Evolutionary conservation across 2,888 invertebrate genomes (phyloP), one percentile per base, ranked within the genome.

Genomic region (Synergus laeviventris): DNA sequence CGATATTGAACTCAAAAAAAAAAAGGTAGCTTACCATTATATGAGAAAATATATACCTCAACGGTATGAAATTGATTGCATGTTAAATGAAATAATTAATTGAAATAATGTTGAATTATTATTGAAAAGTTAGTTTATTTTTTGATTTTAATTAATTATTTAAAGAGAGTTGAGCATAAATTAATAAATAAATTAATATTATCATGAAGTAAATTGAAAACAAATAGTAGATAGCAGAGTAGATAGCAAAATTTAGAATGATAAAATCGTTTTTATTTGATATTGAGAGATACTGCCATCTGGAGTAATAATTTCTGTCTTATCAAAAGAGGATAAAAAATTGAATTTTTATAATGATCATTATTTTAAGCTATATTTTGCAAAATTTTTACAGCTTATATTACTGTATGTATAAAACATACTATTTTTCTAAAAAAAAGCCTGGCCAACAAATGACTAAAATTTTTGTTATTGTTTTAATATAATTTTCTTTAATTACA

Each of bases 291-390:
- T 54, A 54, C 64, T 64, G 64, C 64, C 64, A 42, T 24, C 42
- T 64, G 5, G 18, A 8, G 2, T 14, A 21, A 16, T 39, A 21
- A 24, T 21, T 21, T 42, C 39, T 64, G 11, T 18, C 8, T 64
- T 64, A 64, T 42, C 64, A 21, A 64, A 21, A n/a, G 39, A 64
- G 39, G 64, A 8, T 39, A 18, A n/a, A 62, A 16, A 38, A 36
- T 11, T 18, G 1, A 18, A 1, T 11, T 7, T 49, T 49, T n/a
- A 2, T 2, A n/a, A 8, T n/a, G n/a, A n/a, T n/a, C n/a, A n/a
- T 31, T 31, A 31, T 31, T 31, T 31, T 31, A 31, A 31, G 7
- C 5, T 31, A 31, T 31, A 31, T 31, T 31, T 31, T 31, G 31
- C 5, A 31, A 5, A 31, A 5, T 31, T 31, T 31, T 31, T 31